A percentile compares a stretch with the other conserved stretches of the same genome.
phyloP scores from a whole-genome alignment of 2,888 invertebrate species.

The Mesoligia furuncula region DNA sequence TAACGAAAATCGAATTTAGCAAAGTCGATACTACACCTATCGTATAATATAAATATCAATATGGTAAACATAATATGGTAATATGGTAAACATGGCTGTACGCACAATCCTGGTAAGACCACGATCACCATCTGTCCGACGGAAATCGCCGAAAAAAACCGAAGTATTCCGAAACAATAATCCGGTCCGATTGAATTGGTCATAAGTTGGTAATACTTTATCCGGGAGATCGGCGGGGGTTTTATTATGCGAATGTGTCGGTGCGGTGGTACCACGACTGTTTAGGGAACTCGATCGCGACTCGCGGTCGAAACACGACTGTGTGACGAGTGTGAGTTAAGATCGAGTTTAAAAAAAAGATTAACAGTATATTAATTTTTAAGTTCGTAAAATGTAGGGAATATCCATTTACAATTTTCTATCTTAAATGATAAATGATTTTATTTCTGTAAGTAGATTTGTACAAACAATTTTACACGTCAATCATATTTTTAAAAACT shows the following conservation, averaged over 20 bases:
- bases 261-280: slow-evolving; percentile 51
- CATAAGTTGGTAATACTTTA: slow-evolving; percentile 71
- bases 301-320: background rate
- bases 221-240: slow-evolving; percentile 60
- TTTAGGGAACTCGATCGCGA: background rate
- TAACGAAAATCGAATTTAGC: slow-evolving; percentile 27
- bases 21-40: slow-evolving; percentile 36
- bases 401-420: no score
- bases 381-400: background rate
- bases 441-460: no score
- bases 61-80: slow-evolving; percentile 68
- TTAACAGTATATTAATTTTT: background rate
- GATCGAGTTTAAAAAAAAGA: no score
- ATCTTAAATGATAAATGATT: no score
- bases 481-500: no score
- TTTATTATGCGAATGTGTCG: slow-evolving; percentile 62
- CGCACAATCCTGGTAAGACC: slow-evolving; percentile 54
- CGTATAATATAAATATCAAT: slow-evolving; percentile 68
- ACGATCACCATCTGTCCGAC: slow-evolving; percentile 67
- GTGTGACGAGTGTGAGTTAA: background rate
- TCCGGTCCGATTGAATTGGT: slow-evolving; percentile 69
- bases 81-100: slow-evolving; percentile 63
- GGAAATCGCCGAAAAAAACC: slow-evolving; percentile 52
- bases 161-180: slow-evolving; percentile 64
- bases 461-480: no score